phyloP scores from a whole-genome alignment of 2,113 vertebrate species.

The Eclectus roratus region DNA sequence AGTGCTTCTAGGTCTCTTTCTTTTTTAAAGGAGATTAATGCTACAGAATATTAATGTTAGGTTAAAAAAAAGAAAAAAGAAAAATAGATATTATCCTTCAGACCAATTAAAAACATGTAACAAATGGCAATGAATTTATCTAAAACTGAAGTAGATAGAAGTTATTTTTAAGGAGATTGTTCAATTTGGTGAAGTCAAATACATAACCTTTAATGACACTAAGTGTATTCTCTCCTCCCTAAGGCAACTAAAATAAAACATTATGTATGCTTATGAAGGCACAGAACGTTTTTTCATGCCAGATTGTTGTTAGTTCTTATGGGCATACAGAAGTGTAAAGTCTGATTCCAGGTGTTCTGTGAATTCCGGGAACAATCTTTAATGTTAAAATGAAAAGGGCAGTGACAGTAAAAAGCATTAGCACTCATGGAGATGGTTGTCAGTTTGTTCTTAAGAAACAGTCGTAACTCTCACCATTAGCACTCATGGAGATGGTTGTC shows the following conservation, averaged over 20 bases:
- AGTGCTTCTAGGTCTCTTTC: neutral
- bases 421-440: neutral
- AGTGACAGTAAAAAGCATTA: neutral
- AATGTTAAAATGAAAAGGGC: neutral
- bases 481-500: no score
- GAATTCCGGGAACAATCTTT: neutral
- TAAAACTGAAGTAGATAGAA: neutral
- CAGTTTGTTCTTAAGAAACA: no score
- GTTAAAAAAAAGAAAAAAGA: neutral
- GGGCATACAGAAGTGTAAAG: neutral
- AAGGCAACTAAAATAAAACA: neutral
- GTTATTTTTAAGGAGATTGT: neutral
- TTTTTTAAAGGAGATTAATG: neutral
- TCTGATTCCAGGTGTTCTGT: neutral
- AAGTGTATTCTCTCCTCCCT: neutral
- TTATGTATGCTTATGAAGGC: neutral
- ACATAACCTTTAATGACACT: neutral
- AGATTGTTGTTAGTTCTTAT: neutral
- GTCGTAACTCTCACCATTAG: no score
- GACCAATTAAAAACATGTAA: neutral
- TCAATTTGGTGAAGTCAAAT: neutral
- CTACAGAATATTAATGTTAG: neutral
- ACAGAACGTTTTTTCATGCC: neutral
- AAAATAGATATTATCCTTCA: neutral
- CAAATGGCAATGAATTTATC: neutral